phyloP scores from a whole-genome alignment of 2,888 invertebrate species.

The Pemphredon lugubris region DNA sequence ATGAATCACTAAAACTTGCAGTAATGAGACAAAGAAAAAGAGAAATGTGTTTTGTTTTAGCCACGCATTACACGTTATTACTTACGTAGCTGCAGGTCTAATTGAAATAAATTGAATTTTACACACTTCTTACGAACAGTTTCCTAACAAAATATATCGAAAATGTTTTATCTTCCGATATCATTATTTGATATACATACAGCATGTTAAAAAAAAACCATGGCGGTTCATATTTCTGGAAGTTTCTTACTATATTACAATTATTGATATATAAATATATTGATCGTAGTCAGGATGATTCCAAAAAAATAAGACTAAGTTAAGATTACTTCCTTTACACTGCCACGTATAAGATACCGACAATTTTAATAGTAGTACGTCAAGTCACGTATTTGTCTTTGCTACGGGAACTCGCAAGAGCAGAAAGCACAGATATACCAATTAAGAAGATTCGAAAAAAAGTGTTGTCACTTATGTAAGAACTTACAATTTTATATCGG shows the following conservation, averaged over 20 bases:
- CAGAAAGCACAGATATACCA: slow-evolving; percentile 15
- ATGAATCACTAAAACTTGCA: slow-evolving; percentile 78
- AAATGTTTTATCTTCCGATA: not conserved
- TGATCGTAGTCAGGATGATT: not conserved
- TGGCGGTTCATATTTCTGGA: slow-evolving; percentile 13
- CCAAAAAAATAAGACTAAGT: not conserved
- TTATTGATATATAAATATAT: slow-evolving; percentile 2
- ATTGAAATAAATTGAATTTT: slow-evolving; percentile 8
- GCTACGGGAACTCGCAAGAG: too few relatives aligned
- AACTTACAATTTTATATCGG: too few relatives aligned
- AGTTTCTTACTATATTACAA: not conserved
- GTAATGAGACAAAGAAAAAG: not conserved
- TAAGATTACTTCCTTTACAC: slow-evolving; percentile 19
- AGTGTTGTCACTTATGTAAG: not conserved
- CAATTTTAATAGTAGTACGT: slow-evolving; percentile 10
- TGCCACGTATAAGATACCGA: slow-evolving; percentile 24
- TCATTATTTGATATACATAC: not conserved
- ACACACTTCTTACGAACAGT: slow-evolving; percentile 10
- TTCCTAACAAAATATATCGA: slow-evolving; percentile 2
- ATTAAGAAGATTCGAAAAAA: not conserved
- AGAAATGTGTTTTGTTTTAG: not conserved
- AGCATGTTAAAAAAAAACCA: slow-evolving; percentile 4
- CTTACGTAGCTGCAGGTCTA: slow-evolving; percentile 4
- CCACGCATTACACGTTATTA: slow-evolving; percentile 15
- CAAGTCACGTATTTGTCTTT: not conserved